phyloP scores from a whole-genome alignment of 2,888 invertebrate species.

The Mythimna loreyi region DNA sequence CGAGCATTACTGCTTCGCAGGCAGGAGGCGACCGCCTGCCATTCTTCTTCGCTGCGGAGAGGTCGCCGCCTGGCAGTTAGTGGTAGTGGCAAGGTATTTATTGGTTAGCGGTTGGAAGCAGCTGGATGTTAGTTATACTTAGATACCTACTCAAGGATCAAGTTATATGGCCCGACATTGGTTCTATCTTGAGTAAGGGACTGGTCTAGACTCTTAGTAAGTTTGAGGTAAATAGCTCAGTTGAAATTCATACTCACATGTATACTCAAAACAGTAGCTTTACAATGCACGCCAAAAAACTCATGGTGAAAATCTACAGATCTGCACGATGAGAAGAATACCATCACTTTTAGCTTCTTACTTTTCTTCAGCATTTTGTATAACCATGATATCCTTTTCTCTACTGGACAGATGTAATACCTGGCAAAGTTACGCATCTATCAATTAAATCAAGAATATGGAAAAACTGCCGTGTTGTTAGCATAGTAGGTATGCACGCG shows the following conservation, averaged over 20 bases:
- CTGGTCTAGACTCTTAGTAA: too few species aligned
- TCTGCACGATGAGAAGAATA: conserved; percentile 99
- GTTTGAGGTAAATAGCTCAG: background rate
- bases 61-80: too few species aligned
- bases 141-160: too few species aligned
- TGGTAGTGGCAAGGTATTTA: too few species aligned
- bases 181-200: background rate
- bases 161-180: background rate
- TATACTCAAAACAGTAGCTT: conserved; percentile 97
- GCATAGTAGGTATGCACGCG: too few species aligned
- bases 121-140: too few species aligned
- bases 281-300: conserved; percentile 96
- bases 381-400: conserved; percentile 96
- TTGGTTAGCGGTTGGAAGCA: too few species aligned
- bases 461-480: background rate
- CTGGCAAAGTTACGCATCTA: conserved; percentile 70
- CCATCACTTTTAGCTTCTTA: conserved; percentile 97
- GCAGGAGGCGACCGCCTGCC: too few species aligned
- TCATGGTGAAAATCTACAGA: conserved; percentile 99
- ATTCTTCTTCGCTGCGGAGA: too few species aligned
- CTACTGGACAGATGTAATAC: conserved; percentile 97
- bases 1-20: too few species aligned
- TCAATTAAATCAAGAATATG: background rate
- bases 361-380: conserved; percentile 99
- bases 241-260: conserved; percentile 93